Conservation (phyloP, 1,140 invertebrate species). For the Drosophila pachea region DNA sequence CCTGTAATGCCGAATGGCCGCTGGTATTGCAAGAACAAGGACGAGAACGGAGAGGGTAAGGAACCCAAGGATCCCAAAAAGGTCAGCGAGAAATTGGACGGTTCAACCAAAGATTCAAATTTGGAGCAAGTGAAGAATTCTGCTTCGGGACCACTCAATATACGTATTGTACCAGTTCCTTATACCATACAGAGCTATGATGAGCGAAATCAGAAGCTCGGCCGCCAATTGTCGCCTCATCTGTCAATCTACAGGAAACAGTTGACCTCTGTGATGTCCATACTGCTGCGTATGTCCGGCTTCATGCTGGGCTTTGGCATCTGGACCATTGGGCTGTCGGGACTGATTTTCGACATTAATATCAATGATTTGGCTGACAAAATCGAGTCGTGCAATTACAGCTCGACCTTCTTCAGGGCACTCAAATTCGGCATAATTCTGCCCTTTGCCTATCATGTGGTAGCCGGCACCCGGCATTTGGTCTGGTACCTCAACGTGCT, state of each 20-base stretch:
- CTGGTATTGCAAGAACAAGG: neutral
- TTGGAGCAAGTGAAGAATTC: no score
- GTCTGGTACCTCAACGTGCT: conserved; percentile 84
- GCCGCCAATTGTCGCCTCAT: conserved; percentile 90
- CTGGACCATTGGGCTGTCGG: conserved; percentile 80
- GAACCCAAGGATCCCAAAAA: no score
- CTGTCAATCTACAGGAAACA: conserved; percentile 89
- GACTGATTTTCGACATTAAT: conserved; percentile 79
- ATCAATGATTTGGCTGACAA: conserved; percentile 80
- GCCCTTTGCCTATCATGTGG: conserved; percentile 84
- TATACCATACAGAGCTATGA: conserved; percentile 79
- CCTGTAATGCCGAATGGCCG: no score
- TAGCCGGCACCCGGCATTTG: conserved; percentile 86
- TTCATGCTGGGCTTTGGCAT: conserved; percentile 80
- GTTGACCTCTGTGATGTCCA: conserved; percentile 87
- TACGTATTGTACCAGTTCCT: conserved; percentile 29
- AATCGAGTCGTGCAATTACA: conserved; percentile 79
- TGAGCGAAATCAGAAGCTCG: conserved; percentile 83
- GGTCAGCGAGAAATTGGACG: no score
- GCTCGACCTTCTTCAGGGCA: conserved; percentile 77
- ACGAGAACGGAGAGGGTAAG: no score
- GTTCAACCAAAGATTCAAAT: no score
- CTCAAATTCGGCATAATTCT: conserved; percentile 81
- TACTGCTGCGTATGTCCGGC: conserved; percentile 89
- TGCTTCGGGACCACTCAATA: conserved; percentile 10